Evolutionary conservation across 2,888 invertebrate species (phyloP).

Genomic region (Neoscelio sp.): DNA sequence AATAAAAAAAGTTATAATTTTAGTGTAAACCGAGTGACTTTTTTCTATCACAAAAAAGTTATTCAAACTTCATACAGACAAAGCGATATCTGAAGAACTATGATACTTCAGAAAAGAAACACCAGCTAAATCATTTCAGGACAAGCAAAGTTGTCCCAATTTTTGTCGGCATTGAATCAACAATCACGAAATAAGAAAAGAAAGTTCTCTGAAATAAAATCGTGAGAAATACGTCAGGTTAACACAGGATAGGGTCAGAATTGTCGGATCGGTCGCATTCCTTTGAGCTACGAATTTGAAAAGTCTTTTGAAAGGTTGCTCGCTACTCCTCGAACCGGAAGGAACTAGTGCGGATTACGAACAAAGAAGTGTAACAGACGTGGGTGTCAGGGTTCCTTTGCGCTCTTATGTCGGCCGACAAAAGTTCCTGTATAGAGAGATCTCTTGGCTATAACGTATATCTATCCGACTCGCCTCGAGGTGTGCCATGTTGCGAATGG

Average conservation of each 20-base stretch:
- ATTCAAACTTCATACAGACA: too few species aligned
- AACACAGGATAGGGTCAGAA: conserved; percentile 37
- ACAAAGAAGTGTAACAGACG: conserved; percentile 70
- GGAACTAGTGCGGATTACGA: conserved; percentile 74
- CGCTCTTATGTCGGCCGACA: conserved; percentile 3
- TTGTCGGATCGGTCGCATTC: conserved; percentile 48
- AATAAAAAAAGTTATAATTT: too few species aligned
- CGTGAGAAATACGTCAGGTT: conserved; percentile 60
- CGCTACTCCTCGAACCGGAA: conserved; percentile 71
- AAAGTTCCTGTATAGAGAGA: conserved; percentile 31
- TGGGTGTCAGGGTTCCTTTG: conserved; percentile 42
- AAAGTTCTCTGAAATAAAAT: conserved; percentile 53
- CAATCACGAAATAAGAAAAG: conserved; percentile 1
- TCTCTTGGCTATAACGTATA: conserved; percentile 41
- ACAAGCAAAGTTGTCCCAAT: conserved; percentile 34
- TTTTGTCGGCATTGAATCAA: background rate
- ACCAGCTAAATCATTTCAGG: conserved; percentile 12
- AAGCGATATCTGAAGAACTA: too few species aligned
- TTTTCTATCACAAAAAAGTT: too few species aligned
- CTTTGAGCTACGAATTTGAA: conserved; percentile 34
- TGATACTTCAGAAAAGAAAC: conserved; percentile 8
- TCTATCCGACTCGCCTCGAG: conserved; percentile 54
- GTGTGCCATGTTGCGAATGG: conserved; percentile 54
- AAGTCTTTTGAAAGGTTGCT: conserved; percentile 12
- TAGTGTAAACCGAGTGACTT: too few species aligned